These are phyloP conservation scores for Heliothis subflexa DNA, from an alignment of 1,140 invertebrate genomes.

Conservation along the genomic window DNA sequence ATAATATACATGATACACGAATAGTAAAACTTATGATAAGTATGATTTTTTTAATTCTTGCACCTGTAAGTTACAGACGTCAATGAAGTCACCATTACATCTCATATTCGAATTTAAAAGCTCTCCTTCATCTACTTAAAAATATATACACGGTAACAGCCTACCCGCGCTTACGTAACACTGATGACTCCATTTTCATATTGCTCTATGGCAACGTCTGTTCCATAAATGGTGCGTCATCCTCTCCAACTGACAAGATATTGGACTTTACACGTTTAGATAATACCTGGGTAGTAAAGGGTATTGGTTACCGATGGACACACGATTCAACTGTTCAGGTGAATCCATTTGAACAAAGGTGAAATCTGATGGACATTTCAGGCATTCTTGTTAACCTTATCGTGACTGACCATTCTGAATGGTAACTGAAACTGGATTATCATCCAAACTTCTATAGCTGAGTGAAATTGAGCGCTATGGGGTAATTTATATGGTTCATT, in stretches of 20 bases:
- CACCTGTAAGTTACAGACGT: too few species aligned
- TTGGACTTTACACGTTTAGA: constrained; percentile 4
- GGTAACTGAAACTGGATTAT: too few species aligned
- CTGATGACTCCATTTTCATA: not conserved
- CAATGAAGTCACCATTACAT: too few species aligned
- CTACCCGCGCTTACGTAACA: not conserved
- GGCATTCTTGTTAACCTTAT: not conserved
- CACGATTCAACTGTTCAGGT: constrained; percentile 1
- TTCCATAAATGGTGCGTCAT: constrained; percentile 19
- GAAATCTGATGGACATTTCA: not conserved
- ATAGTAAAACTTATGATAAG: too few species aligned
- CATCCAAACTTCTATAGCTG: too few species aligned
- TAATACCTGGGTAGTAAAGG: not conserved
- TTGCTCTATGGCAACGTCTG: not conserved
- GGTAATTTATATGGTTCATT: too few species aligned
- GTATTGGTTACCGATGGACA: not conserved
- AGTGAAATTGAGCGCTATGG: too few species aligned
- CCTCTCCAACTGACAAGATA: constrained; percentile 25
- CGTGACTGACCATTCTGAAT: too few species aligned
- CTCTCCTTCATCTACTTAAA: too few species aligned
- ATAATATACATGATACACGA: not conserved
- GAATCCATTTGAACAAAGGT: constrained; percentile 18
- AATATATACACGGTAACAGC: too few species aligned
- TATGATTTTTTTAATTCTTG: too few species aligned
- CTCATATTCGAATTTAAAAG: too few species aligned